Percentiles rank a stretch among this genome's conserved stretches.
These are phyloP conservation scores for Distichodus sexfasciatus DNA, from an alignment of 2,797 vertebrate genomes.

Conservation along the genomic window DNA sequence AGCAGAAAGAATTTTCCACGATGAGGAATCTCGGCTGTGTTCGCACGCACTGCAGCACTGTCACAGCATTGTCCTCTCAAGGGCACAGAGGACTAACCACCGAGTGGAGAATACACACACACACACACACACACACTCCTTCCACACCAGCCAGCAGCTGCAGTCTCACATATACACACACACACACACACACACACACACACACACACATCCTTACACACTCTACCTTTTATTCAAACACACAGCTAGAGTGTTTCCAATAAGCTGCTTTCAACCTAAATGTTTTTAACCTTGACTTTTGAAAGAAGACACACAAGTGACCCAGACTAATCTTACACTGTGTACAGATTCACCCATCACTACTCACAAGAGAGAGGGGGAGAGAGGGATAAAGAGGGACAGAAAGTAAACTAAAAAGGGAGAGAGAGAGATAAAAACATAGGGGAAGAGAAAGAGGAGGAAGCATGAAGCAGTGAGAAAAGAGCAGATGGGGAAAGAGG, in stretches of 20 bases:
- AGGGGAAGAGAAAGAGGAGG: too few relatives aligned
- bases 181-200: not conserved
- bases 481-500: too few relatives aligned
- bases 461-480: too few relatives aligned
- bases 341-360: too few relatives aligned
- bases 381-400: too few relatives aligned
- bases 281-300: not conserved
- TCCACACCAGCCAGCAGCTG: not conserved
- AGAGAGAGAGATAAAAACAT: too few relatives aligned
- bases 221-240: not conserved
- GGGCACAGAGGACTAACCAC: constrained; percentile 9
- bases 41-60: not conserved
- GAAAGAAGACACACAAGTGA: not conserved
- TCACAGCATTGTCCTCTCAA: not conserved
- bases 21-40: not conserved
- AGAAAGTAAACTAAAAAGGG: too few relatives aligned
- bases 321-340: not conserved
- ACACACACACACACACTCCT: not conserved
- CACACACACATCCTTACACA: not conserved
- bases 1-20: not conserved
- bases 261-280: not conserved
- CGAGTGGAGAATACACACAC: not conserved
- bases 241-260: not conserved
- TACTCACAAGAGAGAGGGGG: too few relatives aligned
- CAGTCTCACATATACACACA: too few relatives aligned